Percentiles rank a stretch among this genome's conserved stretches.
These are phyloP conservation scores for Cacatua alba DNA, from an alignment of 2,113 vertebrate genomes.

Conservation along the genomic window DNA sequence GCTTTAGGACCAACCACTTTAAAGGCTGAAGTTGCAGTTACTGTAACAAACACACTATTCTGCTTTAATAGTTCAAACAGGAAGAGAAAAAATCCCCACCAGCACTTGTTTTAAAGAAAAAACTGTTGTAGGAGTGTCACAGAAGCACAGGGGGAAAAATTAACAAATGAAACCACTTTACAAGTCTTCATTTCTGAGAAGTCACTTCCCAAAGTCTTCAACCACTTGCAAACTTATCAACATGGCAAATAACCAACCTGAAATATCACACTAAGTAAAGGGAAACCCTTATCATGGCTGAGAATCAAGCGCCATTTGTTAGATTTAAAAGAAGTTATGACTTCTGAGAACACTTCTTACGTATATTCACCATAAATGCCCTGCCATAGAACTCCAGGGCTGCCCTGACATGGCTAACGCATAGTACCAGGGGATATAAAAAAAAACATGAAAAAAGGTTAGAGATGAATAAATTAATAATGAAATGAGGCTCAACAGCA, in stretches of 20 bases:
- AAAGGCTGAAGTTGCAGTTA: background rate
- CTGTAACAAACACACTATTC: fast-evolving
- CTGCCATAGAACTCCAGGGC: background rate
- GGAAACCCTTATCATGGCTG: background rate
- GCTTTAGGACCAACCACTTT: background rate
- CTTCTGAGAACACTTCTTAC: background rate
- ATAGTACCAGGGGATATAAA: background rate
- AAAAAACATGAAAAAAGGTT: too few species aligned
- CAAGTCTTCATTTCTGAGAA: background rate
- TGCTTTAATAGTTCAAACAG: background rate
- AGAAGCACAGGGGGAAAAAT: fast-evolving
- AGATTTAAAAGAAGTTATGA: background rate
- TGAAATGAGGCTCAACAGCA: background rate
- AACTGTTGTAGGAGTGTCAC: background rate
- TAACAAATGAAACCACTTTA: background rate
- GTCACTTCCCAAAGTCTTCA: background rate
- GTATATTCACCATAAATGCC: background rate
- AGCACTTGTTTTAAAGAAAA: background rate
- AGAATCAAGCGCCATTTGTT: background rate
- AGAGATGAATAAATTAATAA: background rate
- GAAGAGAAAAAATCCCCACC: background rate
- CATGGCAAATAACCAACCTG: background rate
- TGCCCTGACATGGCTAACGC: background rate
- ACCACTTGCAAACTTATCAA: background rate
- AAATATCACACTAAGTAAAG: background rate